phyloP scores from a whole-genome alignment of 1,140 invertebrate species.

The Battus philenor region DNA sequence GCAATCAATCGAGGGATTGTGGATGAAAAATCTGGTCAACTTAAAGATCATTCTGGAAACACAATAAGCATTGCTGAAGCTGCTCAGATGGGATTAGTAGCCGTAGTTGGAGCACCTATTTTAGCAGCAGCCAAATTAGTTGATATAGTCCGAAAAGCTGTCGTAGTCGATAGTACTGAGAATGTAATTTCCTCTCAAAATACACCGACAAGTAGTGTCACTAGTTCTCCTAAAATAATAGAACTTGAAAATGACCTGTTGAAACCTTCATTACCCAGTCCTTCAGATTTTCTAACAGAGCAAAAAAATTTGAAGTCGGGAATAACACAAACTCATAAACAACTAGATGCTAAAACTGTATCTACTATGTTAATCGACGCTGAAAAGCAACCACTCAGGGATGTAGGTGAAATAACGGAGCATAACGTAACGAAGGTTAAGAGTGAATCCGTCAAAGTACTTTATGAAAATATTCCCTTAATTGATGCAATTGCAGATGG shows the following conservation, averaged over 20 bases:
- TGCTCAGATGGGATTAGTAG: constrained; percentile 83
- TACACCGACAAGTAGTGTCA: too few species aligned
- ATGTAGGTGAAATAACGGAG: constrained; percentile 68
- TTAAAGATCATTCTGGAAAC: constrained; percentile 79
- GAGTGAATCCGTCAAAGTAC: constrained; percentile 34
- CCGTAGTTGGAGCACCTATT: constrained; percentile 83
- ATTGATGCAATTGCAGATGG: constrained; percentile 85
- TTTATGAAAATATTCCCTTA: constrained; percentile 74
- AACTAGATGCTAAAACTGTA: constrained; percentile 39
- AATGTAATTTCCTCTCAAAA: neutral
- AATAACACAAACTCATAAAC: neutral
- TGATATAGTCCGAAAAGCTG: constrained; percentile 58
- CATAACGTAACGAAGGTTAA: constrained; percentile 58
- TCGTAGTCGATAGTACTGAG: constrained; percentile 79
- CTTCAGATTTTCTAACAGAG: constrained; percentile 4
- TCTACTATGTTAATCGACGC: constrained; percentile 59
- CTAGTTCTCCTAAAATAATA: too few species aligned
- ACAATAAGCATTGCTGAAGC: constrained; percentile 84
- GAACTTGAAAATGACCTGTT: too few species aligned
- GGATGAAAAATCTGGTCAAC: constrained; percentile 83
- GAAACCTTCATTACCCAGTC: neutral
- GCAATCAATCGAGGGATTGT: constrained; percentile 87
- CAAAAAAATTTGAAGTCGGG: neutral
- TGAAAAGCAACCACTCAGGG: constrained; percentile 61
- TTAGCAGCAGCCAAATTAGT: constrained; percentile 79